Conservation (phyloP, 2,113 vertebrate genomes). For the Corythornis cristatus region DNA sequence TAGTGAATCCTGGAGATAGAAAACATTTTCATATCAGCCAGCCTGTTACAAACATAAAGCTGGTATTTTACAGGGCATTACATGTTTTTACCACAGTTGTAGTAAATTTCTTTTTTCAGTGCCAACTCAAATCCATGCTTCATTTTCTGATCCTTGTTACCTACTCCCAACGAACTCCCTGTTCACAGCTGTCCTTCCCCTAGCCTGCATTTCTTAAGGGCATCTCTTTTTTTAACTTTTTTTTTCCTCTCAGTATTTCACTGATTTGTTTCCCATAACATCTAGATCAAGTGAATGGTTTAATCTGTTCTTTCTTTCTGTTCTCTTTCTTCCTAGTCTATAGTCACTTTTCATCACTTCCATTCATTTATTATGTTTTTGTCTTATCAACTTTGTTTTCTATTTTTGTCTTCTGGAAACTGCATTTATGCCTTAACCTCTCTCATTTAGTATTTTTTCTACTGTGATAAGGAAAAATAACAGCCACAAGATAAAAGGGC, state of each 20-base stretch:
- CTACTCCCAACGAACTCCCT: constrained; percentile 3
- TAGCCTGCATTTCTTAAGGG: background rate
- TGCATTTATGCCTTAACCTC: background rate
- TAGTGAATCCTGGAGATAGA: constrained; percentile 36
- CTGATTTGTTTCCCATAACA: constrained; percentile 19
- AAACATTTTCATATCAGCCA: constrained; percentile 47
- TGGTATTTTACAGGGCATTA: constrained; percentile 59
- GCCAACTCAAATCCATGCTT: constrained; percentile 53
- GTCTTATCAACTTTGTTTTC: constrained; percentile 38
- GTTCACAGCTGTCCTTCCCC: background rate
- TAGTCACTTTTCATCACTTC: constrained; percentile 14
- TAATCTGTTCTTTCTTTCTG: background rate
- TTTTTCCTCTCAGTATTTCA: constrained; percentile 20
- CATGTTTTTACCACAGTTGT: constrained; percentile 34
- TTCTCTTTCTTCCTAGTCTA: background rate
- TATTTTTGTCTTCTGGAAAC: constrained; percentile 15
- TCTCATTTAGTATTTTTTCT: constrained; percentile 20
- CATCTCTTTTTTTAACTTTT: background rate
- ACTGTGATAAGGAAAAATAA: constrained; percentile 23
- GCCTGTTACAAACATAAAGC: constrained; percentile 1
- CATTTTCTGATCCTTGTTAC: background rate
- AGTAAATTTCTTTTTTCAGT: background rate
- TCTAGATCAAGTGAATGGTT: background rate
- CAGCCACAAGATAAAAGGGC: constrained; percentile 36
- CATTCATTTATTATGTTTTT: background rate